Evolutionary conservation across 2,797 vertebrate species (phyloP), one percentile per base, ranked within the genome.

Genomic region (Arnoldichthys spilopterus): DNA sequence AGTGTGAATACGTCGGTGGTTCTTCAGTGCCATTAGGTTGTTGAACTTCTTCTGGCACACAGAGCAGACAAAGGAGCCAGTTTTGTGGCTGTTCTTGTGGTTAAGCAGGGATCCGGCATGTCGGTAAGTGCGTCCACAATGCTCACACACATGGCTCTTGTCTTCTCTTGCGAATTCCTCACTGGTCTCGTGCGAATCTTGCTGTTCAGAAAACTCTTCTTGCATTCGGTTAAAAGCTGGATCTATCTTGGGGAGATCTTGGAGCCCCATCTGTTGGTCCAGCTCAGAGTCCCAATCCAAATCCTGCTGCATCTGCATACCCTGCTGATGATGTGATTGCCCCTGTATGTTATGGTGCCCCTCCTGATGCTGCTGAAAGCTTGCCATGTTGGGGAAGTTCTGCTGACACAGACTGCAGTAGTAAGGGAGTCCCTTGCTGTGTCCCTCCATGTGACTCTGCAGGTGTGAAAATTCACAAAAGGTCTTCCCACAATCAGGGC

Each of bases 41-140:
- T 89, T 91, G 88, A 94, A 95, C 89, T 94, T 92, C 64, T 95
- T 95, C 79, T 93, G 92, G 87, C 94, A 95, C 51, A 93, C 85
- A 0, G 92, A 84, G 89, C 96, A 98, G 76, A 92, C 93, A 80
- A 96, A 97, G 37, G 94, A 91, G 75, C 96, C 97, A 0, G 92
- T 97, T 89, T 97, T 95, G 90, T 97, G 97, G 85, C 94, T 97
- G 92, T 97, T 97, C 75, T 96, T 96, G 90, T 98, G 97, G 88
- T 97, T 97, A 78, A 97, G 95, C 68, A 98, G 93, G 51, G 96
- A 97, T 84, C 97, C 96, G 0, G 96, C 95, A 0, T 98, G 96
- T 67, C 96, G 95, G 78, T 97, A 98, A 0, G 95, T 94, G 24
- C 96, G 94, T 4, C 95, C 96, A 0, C 96, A 98, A 69, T 95